Percentiles rank a stretch among this genome's conserved stretches.
phyloP scores from a whole-genome alignment of 2,888 invertebrate genomes.

The Brachycybe producta region DNA sequence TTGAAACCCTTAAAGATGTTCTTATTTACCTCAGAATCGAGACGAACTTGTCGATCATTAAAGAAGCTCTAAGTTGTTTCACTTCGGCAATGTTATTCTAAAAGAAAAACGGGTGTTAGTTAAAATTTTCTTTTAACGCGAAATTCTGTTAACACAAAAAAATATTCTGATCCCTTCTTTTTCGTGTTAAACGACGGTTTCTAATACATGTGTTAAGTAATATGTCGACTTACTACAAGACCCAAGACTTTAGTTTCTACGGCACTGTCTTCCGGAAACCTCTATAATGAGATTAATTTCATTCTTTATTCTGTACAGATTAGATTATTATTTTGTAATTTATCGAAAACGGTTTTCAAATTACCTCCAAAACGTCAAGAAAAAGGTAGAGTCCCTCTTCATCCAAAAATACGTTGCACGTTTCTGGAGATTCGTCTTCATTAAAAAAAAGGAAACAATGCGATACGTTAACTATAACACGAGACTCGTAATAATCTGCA shows the following conservation, averaged over 20 bases:
- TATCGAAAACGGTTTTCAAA: background rate
- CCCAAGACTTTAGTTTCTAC: conserved; percentile 65
- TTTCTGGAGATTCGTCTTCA: conserved; percentile 54
- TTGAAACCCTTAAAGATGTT: conserved; percentile 1
- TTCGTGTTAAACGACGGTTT: no score
- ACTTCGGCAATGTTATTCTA: conserved; percentile 64
- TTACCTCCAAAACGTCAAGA: conserved; percentile 47
- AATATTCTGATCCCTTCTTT: no score
- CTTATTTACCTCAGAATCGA: conserved; percentile 38
- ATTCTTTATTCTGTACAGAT: background rate
- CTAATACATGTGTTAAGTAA: no score
- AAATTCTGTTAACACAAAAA: no score
- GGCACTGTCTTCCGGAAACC: conserved; percentile 46
- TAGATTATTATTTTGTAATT: background rate
- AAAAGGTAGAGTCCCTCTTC: conserved; percentile 54
- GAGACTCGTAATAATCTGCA: background rate
- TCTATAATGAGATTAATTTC: conserved; percentile 27
- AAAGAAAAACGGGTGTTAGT: conserved; percentile 20
- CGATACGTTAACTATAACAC: background rate
- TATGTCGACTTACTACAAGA: conserved; percentile 39
- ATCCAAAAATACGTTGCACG: conserved; percentile 53
- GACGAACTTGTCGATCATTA: conserved; percentile 45
- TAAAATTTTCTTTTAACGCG: no score
- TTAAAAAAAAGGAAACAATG: background rate
- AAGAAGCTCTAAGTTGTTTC: conserved; percentile 38